Percentiles rank a stretch among this genome's conserved stretches.
phyloP scores from a whole-genome alignment of 2,888 invertebrate genomes.

The Podabrus alpinus region DNA sequence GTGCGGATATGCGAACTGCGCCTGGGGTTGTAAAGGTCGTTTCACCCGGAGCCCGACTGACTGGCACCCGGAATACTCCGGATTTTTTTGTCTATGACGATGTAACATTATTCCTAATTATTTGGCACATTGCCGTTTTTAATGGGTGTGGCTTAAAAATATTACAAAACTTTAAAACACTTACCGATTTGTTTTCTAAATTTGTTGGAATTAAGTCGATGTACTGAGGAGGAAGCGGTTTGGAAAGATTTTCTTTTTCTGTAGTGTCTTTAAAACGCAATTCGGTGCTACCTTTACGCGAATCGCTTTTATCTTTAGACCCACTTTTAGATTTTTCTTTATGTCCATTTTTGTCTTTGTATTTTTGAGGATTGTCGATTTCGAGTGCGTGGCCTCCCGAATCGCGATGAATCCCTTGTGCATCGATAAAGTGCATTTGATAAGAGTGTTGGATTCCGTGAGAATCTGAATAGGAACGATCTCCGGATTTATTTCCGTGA shows the following conservation, averaged over 20 bases:
- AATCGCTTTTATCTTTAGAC: constrained; percentile 26
- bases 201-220: constrained; percentile 51
- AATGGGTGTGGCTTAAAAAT: not conserved
- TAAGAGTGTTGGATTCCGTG: constrained; percentile 52
- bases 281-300: constrained; percentile 20
- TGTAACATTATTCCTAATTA: not conserved
- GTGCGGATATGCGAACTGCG: not conserved
- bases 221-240: constrained; percentile 51
- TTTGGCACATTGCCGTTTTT: not conserved
- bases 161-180: constrained; percentile 31
- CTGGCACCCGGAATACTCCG: constrained; percentile 23
- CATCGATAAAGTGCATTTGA: constrained; percentile 53
- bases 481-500: constrained; percentile 28
- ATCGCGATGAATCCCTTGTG: constrained; percentile 52
- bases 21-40: constrained; percentile 13
- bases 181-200: constrained; percentile 53
- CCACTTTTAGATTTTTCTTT: constrained; percentile 29
- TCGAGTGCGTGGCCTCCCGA: constrained; percentile 51
- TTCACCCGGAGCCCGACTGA: constrained; percentile 27
- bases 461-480: constrained; percentile 50
- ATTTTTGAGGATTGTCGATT: constrained; percentile 21
- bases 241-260: constrained; percentile 19
- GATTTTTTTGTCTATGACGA: not conserved
- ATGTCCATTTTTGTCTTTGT: constrained; percentile 10
- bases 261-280: constrained; percentile 27